Evolutionary conservation across 2,888 invertebrate genomes (phyloP), one percentile per base, ranked within the genome.

Genomic region (Meteorus cinctellus): DNA sequence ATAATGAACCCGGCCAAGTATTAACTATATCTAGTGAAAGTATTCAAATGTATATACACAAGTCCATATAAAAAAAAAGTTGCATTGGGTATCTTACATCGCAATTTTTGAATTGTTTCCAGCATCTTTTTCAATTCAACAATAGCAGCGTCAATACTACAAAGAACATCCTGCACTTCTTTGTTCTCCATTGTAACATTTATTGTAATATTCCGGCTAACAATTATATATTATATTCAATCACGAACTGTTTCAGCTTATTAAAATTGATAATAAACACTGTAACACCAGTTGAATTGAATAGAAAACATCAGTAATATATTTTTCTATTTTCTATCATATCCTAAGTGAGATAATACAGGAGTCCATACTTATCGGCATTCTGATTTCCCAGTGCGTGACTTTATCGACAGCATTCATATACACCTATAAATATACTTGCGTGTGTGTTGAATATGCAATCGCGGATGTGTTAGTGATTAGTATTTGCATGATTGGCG

Each of bases 31-130:
- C 10, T 6, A 55, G n/a, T 55, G n/a, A 48, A 48, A 48, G 48
- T 4, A 48, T 48, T 16, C n/a, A 63, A 2, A 34, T 34, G 31
- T 34, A 63, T 34, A 63, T n/a, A 31, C 14, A 63, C 0, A 16
- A 12, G 14, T 14, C 1, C 24, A 12, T 19, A 66, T 19, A 41
- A 19, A 1, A 66, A 41, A 8, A 24, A 4, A 67, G 0, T 31
- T 16, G 4, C 16, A 10, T 0, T 3, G 4, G 19, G 62, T 59
- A n/a, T n/a, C 62, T 81, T 72, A 85, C 85, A 78, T 76, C 86
- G 80, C 81, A 84, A 74, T 55, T 79, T 82, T 41, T 82, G 77
- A 24, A 84, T 78, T 62, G 80, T 77, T 45, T 87, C 85, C 12
- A 84, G 65, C 19, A 81, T 79, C 24, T 74, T 66, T 69, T 81